Percentiles rank a stretch among this genome's conserved stretches.
phyloP scores from a whole-genome alignment of 2,888 invertebrate genomes.

The Dryobotodes eremita region DNA sequence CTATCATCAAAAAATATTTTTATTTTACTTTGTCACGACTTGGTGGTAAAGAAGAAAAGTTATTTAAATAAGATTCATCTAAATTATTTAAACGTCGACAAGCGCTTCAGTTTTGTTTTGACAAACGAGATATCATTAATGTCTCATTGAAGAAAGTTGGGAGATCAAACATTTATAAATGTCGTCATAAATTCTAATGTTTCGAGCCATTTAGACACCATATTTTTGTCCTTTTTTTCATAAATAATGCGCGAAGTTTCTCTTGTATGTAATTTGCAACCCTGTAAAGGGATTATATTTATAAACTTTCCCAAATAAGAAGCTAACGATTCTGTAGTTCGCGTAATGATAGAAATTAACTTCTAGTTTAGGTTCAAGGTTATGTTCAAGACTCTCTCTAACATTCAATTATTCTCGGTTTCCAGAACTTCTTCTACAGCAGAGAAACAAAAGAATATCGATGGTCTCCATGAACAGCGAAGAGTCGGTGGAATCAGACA shows the following conservation, averaged over 20 bases:
- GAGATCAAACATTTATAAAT: conserved; percentile 51
- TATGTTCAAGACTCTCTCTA: too few species aligned
- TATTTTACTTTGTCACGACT: conserved; percentile 39
- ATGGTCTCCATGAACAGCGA: conserved; percentile 87
- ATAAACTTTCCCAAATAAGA: too few species aligned
- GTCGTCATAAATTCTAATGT: conserved; percentile 45
- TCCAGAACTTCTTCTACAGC: conserved; percentile 86
- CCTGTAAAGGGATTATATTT: not conserved
- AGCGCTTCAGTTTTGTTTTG: conserved; percentile 60
- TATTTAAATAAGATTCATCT: conserved; percentile 46
- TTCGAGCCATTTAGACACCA: conserved; percentile 26
- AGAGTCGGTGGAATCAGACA: conserved; percentile 81
- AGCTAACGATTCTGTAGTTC: not conserved
- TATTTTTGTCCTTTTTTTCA: conserved; percentile 5
- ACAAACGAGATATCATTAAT: conserved; percentile 61
- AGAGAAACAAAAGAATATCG: conserved; percentile 86
- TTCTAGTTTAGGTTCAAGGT: too few species aligned
- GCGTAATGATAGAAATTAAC: not conserved
- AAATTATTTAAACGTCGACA: conserved; percentile 62
- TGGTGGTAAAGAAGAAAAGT: conserved; percentile 26
- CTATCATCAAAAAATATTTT: conserved; percentile 54
- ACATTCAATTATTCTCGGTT: conserved; percentile 48
- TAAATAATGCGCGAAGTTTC: not conserved
- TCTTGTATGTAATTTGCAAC: not conserved
- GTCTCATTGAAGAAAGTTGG: conserved; percentile 55